Conservation (phyloP, 2,797 vertebrate species). For the Fistularia commersonii region DNA sequence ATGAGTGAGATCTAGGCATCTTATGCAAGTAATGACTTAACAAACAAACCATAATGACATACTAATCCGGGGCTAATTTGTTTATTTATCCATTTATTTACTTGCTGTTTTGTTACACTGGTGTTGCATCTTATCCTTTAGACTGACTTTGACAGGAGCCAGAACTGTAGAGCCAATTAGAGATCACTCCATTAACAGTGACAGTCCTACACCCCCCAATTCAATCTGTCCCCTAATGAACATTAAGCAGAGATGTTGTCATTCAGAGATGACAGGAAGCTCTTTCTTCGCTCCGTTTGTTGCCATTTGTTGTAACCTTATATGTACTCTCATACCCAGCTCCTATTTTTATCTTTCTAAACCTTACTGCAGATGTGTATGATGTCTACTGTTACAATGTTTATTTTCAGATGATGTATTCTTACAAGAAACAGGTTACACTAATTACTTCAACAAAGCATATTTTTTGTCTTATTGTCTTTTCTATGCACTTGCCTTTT, state of each 20-base stretch:
- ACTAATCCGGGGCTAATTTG: not conserved
- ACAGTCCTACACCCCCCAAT: slow-evolving; percentile 72
- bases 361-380: too few species aligned
- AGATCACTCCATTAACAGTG: slow-evolving; percentile 72
- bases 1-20: too few species aligned
- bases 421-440: too few species aligned
- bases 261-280: slow-evolving; percentile 46
- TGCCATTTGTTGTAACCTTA: not conserved
- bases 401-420: too few species aligned
- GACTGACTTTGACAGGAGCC: slow-evolving; percentile 55
- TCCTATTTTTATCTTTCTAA: too few species aligned
- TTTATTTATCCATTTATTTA: slow-evolving; percentile 2
- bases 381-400: too few species aligned
- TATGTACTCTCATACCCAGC: not conserved
- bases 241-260: slow-evolving; percentile 58
- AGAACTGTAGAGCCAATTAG: slow-evolving; percentile 65
- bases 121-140: slow-evolving; percentile 24
- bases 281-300: slow-evolving; percentile 22
- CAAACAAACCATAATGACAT: too few species aligned
- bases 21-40: too few species aligned
- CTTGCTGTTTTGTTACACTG: not conserved
- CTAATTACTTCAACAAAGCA: too few species aligned
- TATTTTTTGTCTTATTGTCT: too few species aligned
- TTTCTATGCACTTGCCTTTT: too few species aligned
- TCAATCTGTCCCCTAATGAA: slow-evolving; percentile 70